Evolutionary conservation across 2,888 invertebrate genomes (phyloP).

Genomic region (Drosophila planitibia): DNA sequence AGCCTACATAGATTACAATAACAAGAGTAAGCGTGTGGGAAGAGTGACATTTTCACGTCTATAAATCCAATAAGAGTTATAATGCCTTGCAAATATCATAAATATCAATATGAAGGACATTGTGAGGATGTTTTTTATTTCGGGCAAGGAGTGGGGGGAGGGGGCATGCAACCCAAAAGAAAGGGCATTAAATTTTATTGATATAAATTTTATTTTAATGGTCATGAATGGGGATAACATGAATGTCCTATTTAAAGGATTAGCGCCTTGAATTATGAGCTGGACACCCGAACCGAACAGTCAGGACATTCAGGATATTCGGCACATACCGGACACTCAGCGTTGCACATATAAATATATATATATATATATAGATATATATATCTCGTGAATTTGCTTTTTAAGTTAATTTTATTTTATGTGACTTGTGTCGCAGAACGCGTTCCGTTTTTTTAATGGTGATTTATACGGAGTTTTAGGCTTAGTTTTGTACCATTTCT

Average conservation of each 20-base stretch:
- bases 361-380: constrained; percentile 31
- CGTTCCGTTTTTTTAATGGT: constrained; percentile 76
- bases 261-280: constrained; percentile 83
- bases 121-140: constrained; percentile 46
- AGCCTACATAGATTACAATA: constrained; percentile 34
- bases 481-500: background rate
- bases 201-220: constrained; percentile 83
- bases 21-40: constrained; percentile 1
- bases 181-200: constrained; percentile 74
- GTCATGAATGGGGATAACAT: constrained; percentile 79
- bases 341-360: constrained; percentile 71
- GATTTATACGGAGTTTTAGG: constrained; percentile 63
- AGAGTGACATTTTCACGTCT: constrained; percentile 37
- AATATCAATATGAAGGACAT: constrained; percentile 77
- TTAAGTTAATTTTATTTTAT: constrained; percentile 86
- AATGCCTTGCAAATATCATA: constrained; percentile 79
- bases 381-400: constrained; percentile 79
- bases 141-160: background rate
- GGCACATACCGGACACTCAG: constrained; percentile 19
- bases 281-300: constrained; percentile 8
- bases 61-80: constrained; percentile 79
- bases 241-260: constrained; percentile 85
- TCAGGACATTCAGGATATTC: background rate
- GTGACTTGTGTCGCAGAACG: constrained; percentile 62
- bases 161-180: background rate